Conservation (phyloP, 2,113 vertebrate genomes). For the Paradoxurus hermaphroditus region DNA sequence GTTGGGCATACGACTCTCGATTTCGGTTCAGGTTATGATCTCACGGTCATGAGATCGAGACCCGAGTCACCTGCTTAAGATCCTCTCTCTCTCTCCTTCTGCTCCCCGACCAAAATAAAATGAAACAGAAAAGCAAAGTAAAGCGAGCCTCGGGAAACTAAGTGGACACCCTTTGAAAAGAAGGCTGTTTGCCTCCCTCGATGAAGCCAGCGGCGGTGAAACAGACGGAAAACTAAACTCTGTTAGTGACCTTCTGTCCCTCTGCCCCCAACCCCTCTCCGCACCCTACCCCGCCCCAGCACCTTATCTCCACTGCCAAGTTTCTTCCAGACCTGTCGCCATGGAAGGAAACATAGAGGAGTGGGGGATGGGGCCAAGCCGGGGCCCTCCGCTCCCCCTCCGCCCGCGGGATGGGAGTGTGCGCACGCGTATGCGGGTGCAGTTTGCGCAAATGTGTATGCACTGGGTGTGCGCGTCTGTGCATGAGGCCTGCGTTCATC, state of each 20-base stretch:
- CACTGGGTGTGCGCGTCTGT: not conserved
- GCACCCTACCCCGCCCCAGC: not conserved
- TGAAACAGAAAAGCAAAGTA: too few relatives aligned
- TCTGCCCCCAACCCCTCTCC: not conserved
- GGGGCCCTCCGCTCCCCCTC: not conserved
- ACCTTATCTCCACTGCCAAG: not conserved
- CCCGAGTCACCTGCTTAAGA: too few relatives aligned
- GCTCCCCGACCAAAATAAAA: too few relatives aligned
- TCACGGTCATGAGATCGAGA: too few relatives aligned
- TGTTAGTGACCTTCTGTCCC: not conserved
- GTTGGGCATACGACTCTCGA: too few relatives aligned
- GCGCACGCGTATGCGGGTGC: accelerated
- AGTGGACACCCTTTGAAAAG: not conserved
- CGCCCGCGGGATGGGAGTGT: not conserved
- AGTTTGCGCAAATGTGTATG: not conserved
- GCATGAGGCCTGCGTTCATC: not conserved
- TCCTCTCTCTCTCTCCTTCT: too few relatives aligned
- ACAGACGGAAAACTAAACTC: not conserved
- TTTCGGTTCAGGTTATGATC: too few relatives aligned
- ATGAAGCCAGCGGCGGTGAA: not conserved
- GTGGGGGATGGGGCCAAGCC: not conserved
- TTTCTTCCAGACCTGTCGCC: not conserved
- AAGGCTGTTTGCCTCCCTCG: not conserved
- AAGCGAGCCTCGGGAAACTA: not conserved
- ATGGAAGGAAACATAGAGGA: not conserved